Base-by-base conservation (phyloP, 1,140 invertebrate species). In the Sesamia nonagrioides region DNA sequence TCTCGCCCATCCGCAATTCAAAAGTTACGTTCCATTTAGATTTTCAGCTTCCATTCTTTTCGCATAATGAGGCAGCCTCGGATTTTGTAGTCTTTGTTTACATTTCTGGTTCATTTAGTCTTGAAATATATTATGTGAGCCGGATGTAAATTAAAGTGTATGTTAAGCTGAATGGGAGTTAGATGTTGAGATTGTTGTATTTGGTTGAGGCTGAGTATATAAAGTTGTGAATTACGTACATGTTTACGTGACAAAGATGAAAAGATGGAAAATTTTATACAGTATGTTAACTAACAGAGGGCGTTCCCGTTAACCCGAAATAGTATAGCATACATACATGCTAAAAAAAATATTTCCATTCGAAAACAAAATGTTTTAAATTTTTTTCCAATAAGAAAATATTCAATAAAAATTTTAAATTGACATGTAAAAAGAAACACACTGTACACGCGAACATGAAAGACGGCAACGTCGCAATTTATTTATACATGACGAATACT, bases 21-120 rank as follows among this genome's bases (percentile, higher is more conserved):
- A 75, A 75, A 75, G 42, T 50, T 61, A 75, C 56, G 56, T 61
- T 33, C 33, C 73, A 75, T 75, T 75, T 75, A 21, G 45, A 50
- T 75, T 63, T 75, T 61, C 73, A 27, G 37, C 21, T 58, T 61
- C 58, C 58, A 75, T 75, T 75, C 73, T 74, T 60, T 74, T 6
- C 7, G 27, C 33, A 61, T 75, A 75, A 74, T 75, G 58, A 63
- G 52, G 45, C 37, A 74, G 73, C 27, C 27, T 37, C 9, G 73
- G 56, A 63, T 63, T 75, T 75, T 61, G 58, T 40, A 63, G 54
- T 74, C 72, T 63, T 75, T 75, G 56, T 75, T 75, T 48, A 48
- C 45, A 27, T 48, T 75, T 42, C 56, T 74, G 54, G 54, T 45
- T 45, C 37, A 74, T 63, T 75, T 75, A 75, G 15, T 50, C 42